phyloP scores from a whole-genome alignment of 2,888 invertebrate species.

The Myopa testacea region DNA sequence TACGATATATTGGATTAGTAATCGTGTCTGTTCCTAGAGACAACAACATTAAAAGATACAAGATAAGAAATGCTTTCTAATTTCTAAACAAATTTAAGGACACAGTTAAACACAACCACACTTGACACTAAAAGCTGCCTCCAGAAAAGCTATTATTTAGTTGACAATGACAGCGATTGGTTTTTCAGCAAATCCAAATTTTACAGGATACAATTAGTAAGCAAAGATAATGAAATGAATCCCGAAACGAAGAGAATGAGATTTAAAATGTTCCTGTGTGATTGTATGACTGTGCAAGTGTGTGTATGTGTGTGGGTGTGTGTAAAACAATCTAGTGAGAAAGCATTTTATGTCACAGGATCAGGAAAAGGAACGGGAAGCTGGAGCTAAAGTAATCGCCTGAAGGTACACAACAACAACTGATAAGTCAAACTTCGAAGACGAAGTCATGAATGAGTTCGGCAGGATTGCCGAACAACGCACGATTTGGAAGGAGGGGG shows the following conservation, averaged over 20 bases:
- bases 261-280: no score
- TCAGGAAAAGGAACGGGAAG: neutral
- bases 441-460: neutral
- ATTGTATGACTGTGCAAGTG: no score
- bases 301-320: neutral
- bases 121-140: neutral
- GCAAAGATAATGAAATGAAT: constrained; percentile 14
- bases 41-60: neutral
- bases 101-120: neutral
- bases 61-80: neutral
- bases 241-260: neutral
- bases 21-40: neutral
- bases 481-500: neutral
- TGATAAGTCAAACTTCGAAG: constrained; percentile 34
- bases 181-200: constrained; percentile 1
- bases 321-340: no score
- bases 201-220: constrained; percentile 23
- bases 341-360: neutral
- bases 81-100: neutral
- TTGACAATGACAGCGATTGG: constrained; percentile 6
- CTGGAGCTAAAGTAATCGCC: neutral
- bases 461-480: neutral
- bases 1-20: no score
- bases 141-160: no score
- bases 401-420: neutral